Evolutionary conservation across 2,797 vertebrate species (phyloP), one percentile per base, ranked within the genome.

Genomic region (Florisuga fusca): DNA sequence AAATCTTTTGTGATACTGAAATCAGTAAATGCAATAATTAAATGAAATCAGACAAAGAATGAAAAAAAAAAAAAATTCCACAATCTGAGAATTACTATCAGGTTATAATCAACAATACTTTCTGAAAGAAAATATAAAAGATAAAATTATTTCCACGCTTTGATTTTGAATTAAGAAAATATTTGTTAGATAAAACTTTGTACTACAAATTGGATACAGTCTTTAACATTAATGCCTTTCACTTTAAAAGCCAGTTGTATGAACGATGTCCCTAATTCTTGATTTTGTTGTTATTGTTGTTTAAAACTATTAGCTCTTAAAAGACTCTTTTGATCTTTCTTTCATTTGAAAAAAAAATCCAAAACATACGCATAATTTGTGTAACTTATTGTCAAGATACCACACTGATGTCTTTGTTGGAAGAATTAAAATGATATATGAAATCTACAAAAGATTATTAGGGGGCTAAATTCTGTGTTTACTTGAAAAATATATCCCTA

Each of bases 311-410:
- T 79, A 36, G 29, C 11, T n/a, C 5, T 43, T 63, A 25, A 83
- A 67, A 79, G 1, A 63, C 2, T 69, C 5, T 10, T 41, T 22
- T 34, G 17, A 2, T 20, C 54, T 67, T 46, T 16, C 25, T 69
- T 80, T 22, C 2, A 41, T 73, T 57, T 69, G 17, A 2, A 27
- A 66, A 38, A 27, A 45, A 53, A 46, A 45, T 27, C 27, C 7
- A 50, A 68, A 36, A 12, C 20, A 3, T 61, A 22, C 1, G 0
- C 2, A n/a, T 43, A 25, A 1, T 43, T 7, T 43, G 4, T 43
- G 13, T 38, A 79, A 46, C 12, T 63, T 62, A 67, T 34, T 68
- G 3, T 6, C 15, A 22, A 38, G 46, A 26, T 34, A 73, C 6
- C 80, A 25, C 22, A 78, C 3, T 1, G 1, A n/a, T 7, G 33